Evolutionary conservation across 2,797 vertebrate genomes (phyloP).

Genomic region (Alauda arvensis): DNA sequence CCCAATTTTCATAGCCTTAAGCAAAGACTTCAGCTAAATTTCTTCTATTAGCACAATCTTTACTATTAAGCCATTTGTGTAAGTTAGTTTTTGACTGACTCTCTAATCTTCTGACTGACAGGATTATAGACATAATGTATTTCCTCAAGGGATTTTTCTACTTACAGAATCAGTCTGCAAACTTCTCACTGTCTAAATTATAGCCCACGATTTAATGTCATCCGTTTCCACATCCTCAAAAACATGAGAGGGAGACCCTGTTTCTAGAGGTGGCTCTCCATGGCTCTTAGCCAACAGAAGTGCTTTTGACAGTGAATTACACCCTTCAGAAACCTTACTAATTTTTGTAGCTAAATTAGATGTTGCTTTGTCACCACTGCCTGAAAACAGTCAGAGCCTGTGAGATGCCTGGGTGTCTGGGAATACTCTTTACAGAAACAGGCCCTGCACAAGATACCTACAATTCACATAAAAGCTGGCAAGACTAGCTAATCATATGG

Average conservation of each 20-base stretch:
- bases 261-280: not conserved
- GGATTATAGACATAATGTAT: not conserved
- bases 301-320: not conserved
- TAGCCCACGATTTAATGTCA: not conserved
- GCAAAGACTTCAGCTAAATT: not conserved
- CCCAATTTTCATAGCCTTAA: not conserved
- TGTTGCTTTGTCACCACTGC: not conserved
- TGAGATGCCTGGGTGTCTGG: not conserved
- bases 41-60: not conserved
- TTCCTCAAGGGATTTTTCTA: conserved; percentile 4
- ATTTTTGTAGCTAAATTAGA: not conserved
- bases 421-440: not conserved
- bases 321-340: not conserved
- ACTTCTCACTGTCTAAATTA: not conserved
- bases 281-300: not conserved
- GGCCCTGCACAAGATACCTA: not conserved
- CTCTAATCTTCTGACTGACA: not conserved
- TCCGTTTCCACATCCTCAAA: not conserved
- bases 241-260: not conserved
- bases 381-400: not conserved
- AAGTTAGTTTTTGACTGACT: not conserved
- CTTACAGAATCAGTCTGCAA: not conserved
- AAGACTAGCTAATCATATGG: not conserved
- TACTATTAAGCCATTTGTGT: not conserved
- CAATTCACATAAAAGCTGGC: not conserved